A percentile compares a stretch with the other conserved stretches of the same genome.
phyloP scores from a whole-genome alignment of 1,140 invertebrate species.

The Drosophila murphyi region DNA sequence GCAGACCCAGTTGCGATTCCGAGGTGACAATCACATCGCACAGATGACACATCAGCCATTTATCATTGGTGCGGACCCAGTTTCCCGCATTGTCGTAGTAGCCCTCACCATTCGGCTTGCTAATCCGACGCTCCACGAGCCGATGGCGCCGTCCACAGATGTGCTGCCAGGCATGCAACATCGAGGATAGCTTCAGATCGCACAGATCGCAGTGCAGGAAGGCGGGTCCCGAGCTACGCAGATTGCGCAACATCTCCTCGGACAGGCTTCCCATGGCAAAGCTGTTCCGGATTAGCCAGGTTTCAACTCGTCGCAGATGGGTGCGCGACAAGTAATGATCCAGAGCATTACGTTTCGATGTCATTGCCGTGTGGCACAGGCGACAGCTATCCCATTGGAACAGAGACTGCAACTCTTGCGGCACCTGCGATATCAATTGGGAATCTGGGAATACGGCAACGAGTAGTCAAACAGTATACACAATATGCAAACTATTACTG shows the following conservation, averaged over 20 bases:
- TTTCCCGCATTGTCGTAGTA: conserved; percentile 75
- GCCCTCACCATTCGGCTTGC: conserved; percentile 72
- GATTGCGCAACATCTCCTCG: conserved; percentile 49
- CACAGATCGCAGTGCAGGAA: conserved; percentile 81
- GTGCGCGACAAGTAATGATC: conserved; percentile 85
- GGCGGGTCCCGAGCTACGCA: conserved; percentile 32
- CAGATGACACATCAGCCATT: conserved; percentile 81
- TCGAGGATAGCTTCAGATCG: conserved; percentile 84
- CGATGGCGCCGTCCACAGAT: conserved; percentile 84
- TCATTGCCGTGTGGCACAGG: conserved; percentile 56
- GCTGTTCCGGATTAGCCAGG: conserved; percentile 74
- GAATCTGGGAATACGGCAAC: neutral
- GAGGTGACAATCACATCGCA: conserved; percentile 85
- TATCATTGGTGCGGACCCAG: conserved; percentile 75
- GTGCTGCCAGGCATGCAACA: conserved; percentile 84
- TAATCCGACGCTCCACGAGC: conserved; percentile 58
- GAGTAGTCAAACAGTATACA: too few species aligned
- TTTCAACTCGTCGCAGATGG: conserved; percentile 84
- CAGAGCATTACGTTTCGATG: conserved; percentile 69
- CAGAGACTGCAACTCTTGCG: conserved; percentile 44
- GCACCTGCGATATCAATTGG: conserved; percentile 1
- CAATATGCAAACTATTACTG: too few species aligned
- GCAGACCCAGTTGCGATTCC: conserved; percentile 84
- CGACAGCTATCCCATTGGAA: conserved; percentile 65
- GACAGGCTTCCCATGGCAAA: conserved; percentile 55